Base-by-base conservation (phyloP, 2,113 vertebrate genomes). In the Rhynchomys soricoides region DNA sequence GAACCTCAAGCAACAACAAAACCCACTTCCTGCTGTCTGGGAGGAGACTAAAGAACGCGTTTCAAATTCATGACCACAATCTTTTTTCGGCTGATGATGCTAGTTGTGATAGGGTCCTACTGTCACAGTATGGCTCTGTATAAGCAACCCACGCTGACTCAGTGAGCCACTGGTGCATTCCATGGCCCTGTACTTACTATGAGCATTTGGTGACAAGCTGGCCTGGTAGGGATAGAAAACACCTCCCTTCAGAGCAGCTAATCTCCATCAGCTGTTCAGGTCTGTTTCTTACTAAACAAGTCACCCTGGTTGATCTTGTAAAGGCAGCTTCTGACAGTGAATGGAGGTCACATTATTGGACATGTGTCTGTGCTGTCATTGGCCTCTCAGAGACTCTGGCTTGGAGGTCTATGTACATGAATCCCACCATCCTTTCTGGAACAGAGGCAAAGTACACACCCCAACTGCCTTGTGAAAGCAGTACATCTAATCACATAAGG, bases 401-500 rank as follows among this genome's bases (percentile, higher is more conserved):
- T 88, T 96, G 97, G 97, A 98, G 97, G 92, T 97, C 96, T 97
- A 52, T 78, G 26, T 83, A 45, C 89, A 71, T 92, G 88, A 59
- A 82, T 24, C 88, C 97, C 91, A 24, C 81, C 74, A 90, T 79
- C 43, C 79, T 91, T 97, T 97, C 88, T 88, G 88, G 97, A 82
- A 93, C 93, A 97, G 93, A 83, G 50, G 9, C 75, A 93, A 90
- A 97, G 93, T 40, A 85, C 64, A 89, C n/a, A 92, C 89, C 96
- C 90, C 93, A 68, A 92, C 70, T 91, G 96, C 88, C 96, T 97
- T 55, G 74, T 92, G 62, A 95, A 96, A 97, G 97, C 16, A 88
- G 93, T 86, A 0, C 93, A 96, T 97, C 52, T 48, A 96, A 98
- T 98, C 97, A 94, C 95, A 97, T 45, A 96, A 88, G 97, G 91